Evolutionary conservation across 2,797 vertebrate genomes (phyloP), one percentile per base, ranked within the genome.

Genomic region (Oreonectes daqikongensis): DNA sequence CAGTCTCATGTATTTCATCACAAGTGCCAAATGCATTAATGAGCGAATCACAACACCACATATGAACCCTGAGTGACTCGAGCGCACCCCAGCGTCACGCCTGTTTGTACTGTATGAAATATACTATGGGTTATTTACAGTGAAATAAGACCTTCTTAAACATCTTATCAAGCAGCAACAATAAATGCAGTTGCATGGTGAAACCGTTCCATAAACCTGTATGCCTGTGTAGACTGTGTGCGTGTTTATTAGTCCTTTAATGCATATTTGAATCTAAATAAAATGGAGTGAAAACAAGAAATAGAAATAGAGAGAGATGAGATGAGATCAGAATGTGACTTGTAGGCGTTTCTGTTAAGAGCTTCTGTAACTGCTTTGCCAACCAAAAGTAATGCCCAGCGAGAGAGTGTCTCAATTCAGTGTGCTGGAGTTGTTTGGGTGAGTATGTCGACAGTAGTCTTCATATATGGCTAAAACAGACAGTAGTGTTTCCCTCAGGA

Each of bases 1-100:
- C 48, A n/a, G 24, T 30, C 40, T 26, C 48, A 55, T 44, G 50
- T 75, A 63, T 14, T 66, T 65, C 38, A 57, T 65, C 46, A 66
- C 2, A 5, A 14, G 42, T 6, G 35, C 4, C 46, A 46, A 9
- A n/a, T 26, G 52, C 52, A 12, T 24, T 24, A 55, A 55, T 55
- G 22, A 65, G 46, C 48, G 12, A 55, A 74, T 53, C 32, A 38
- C 46, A 59, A 32, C 57, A 30, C 22, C 24, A 64, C 28, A 64
- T 40, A 17, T 52, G 17, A 65, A 1, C 32, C 35, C 38, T 52
- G 48, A 22, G n/a, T 32, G 70, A 61, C 26, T 22, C 8, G 40
- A 15, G 22, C 10, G 0, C 17, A 28, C 0, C 0, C 0, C 30
- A 2, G 20, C 14, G 2, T 26, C 6, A 24, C 14, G 14, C 15